phyloP scores from a whole-genome alignment of 2,888 invertebrate genomes.

The Neoascia interrupta region DNA sequence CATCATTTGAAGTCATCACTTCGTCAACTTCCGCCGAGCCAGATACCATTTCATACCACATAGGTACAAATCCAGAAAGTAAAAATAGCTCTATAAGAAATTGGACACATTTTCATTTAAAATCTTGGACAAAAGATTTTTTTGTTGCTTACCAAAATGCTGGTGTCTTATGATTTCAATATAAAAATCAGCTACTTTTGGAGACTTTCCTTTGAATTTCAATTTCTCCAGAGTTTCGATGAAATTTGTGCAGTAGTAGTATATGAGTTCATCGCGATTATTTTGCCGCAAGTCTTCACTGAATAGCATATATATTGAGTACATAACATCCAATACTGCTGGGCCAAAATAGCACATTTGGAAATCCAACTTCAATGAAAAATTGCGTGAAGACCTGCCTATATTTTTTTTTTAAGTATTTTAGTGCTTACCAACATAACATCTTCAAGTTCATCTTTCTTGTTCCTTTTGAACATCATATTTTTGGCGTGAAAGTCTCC shows the following conservation, averaged over 20 bases:
- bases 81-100: slow-evolving; percentile 70
- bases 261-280: slow-evolving; percentile 23
- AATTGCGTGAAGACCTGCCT: neutral
- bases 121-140: neutral
- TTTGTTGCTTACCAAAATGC: slow-evolving; percentile 31
- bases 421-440: slow-evolving; percentile 69
- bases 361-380: slow-evolving; percentile 31
- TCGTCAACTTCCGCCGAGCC: neutral
- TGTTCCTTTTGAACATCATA: slow-evolving; percentile 72
- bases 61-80: slow-evolving; percentile 69
- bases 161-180: slow-evolving; percentile 19
- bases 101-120: neutral
- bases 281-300: slow-evolving; percentile 11
- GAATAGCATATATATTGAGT: slow-evolving; percentile 7
- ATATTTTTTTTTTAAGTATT: neutral
- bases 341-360: slow-evolving; percentile 45
- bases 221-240: slow-evolving; percentile 19
- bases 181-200: slow-evolving; percentile 22
- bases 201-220: slow-evolving; percentile 10
- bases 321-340: slow-evolving; percentile 27
- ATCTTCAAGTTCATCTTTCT: slow-evolving; percentile 62
- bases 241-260: slow-evolving; percentile 30
- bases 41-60: slow-evolving; percentile 43
- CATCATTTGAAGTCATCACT: neutral
- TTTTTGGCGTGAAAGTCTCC: slow-evolving; percentile 75